These are phyloP conservation scores for Neotoxoptera formosana DNA, from an alignment of 1,140 invertebrate genomes.

Conservation along the genomic window DNA sequence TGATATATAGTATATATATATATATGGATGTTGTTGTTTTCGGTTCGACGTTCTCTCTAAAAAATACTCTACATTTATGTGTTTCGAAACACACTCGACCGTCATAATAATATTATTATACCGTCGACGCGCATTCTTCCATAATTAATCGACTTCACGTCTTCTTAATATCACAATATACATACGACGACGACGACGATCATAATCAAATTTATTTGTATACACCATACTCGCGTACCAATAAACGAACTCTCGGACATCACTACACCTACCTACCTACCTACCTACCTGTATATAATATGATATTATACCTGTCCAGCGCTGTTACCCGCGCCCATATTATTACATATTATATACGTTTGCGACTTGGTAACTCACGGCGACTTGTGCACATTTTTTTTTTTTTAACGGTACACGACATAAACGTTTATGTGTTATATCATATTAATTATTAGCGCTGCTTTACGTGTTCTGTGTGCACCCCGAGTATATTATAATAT, in stretches of 20 bases:
- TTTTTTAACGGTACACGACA: no score
- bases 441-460: no score
- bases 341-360: no score
- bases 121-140: slow-evolving; percentile 1
- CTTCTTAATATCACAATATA: no score
- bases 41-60: not conserved
- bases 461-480: no score
- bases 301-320: not conserved
- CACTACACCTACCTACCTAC: not conserved
- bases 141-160: not conserved
- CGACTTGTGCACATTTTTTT: no score
- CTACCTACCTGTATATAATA: no score
- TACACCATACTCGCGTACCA: no score
- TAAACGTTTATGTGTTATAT: no score
- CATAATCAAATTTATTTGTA: not conserved
- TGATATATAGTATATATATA: no score
- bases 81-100: not conserved
- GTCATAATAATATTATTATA: not conserved
- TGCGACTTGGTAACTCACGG: no score
- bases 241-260: not conserved
- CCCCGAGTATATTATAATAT: no score
- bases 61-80: not conserved
- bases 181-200: not conserved
- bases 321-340: not conserved
- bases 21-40: not conserved